A percentile compares a stretch with the other conserved stretches of the same genome.
These are phyloP conservation scores for Lampris incognitus DNA, from an alignment of 2,113 vertebrate species.

Conservation along the genomic window DNA sequence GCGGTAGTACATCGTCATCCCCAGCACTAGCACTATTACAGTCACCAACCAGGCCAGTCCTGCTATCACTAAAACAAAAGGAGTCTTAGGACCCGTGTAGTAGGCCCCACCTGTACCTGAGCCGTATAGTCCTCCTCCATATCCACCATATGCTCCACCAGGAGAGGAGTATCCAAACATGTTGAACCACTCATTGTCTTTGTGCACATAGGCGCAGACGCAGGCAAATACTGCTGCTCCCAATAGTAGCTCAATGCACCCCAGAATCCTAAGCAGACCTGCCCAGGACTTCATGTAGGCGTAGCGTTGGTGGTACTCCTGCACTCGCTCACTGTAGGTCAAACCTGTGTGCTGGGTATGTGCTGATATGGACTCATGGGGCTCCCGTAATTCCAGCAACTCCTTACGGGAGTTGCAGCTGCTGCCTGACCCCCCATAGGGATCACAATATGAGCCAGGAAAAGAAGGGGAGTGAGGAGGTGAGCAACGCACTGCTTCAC, in stretches of 20 bases:
- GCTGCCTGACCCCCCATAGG: slow-evolving; percentile 81
- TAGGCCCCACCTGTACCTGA: slow-evolving; percentile 79
- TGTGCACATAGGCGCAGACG: slow-evolving; percentile 95
- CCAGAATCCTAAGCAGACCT: slow-evolving; percentile 91
- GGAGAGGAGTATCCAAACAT: slow-evolving; percentile 90
- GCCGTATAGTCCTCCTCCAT: slow-evolving; percentile 48
- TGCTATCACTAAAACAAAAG: slow-evolving; percentile 90
- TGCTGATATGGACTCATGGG: slow-evolving; percentile 75
- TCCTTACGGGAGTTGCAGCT: slow-evolving; percentile 86
- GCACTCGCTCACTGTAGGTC: slow-evolving; percentile 89
- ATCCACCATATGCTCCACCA: slow-evolving; percentile 74
- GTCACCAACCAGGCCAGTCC: slow-evolving; percentile 92
- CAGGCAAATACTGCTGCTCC: slow-evolving; percentile 95
- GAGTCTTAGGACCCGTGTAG: slow-evolving; percentile 93
- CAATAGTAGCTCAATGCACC: slow-evolving; percentile 89
- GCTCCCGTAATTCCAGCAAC: slow-evolving; percentile 77
- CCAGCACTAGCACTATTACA: slow-evolving; percentile 89
- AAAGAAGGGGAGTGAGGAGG: slow-evolving; percentile 86
- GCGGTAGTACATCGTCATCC: slow-evolving; percentile 99
- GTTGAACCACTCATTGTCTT: slow-evolving; percentile 98
- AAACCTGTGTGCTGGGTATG: slow-evolving; percentile 78
- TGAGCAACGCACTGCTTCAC: slow-evolving; percentile 86
- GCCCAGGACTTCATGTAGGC: slow-evolving; percentile 98
- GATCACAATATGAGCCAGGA: slow-evolving; percentile 81
- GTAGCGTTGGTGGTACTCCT: slow-evolving; percentile 89